These are phyloP conservation scores for Parasteatoda tepidariorum DNA, from an alignment of 1,140 invertebrate species.

Conservation along the genomic window DNA sequence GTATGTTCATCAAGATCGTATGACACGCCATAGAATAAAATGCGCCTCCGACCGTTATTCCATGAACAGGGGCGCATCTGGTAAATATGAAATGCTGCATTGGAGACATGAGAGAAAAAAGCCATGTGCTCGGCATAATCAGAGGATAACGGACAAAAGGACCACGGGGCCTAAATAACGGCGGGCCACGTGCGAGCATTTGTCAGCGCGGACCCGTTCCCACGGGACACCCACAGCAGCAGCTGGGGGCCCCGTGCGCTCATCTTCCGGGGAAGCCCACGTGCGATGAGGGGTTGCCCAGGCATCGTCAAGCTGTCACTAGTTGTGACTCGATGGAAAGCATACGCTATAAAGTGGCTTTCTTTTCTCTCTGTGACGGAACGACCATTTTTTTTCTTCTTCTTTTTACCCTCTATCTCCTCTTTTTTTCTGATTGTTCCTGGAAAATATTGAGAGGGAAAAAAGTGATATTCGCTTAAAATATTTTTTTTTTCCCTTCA, in stretches of 20 bases:
- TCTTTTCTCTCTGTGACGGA: too few relatives aligned
- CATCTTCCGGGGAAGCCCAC: slow-evolving; percentile 26
- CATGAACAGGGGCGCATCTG: slow-evolving; percentile 9
- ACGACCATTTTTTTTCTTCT: too few relatives aligned
- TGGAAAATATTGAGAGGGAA: too few relatives aligned
- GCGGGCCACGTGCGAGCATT: slow-evolving; percentile 17
- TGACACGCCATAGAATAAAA: too few relatives aligned
- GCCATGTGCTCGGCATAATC: slow-evolving; percentile 13
- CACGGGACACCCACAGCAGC: slow-evolving; percentile 41
- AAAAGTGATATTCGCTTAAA: too few relatives aligned
- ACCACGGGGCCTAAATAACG: slow-evolving; percentile 14
- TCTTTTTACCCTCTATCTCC: too few relatives aligned
- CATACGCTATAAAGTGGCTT: too few relatives aligned
- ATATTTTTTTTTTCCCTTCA: too few relatives aligned
- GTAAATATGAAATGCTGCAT: not conserved
- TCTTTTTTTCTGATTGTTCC: too few relatives aligned
- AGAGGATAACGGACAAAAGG: slow-evolving; percentile 34
- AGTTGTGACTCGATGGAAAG: not conserved
- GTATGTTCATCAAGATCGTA: too few relatives aligned
- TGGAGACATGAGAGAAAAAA: not conserved
- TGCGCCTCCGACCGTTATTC: too few relatives aligned
- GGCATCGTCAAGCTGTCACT: not conserved
- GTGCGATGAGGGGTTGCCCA: not conserved
- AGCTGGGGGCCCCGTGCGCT: slow-evolving; percentile 9
- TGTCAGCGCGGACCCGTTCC: slow-evolving; percentile 33